Evolutionary conservation across 2,113 vertebrate species (phyloP).

Genomic region (Enhydra lutris): DNA sequence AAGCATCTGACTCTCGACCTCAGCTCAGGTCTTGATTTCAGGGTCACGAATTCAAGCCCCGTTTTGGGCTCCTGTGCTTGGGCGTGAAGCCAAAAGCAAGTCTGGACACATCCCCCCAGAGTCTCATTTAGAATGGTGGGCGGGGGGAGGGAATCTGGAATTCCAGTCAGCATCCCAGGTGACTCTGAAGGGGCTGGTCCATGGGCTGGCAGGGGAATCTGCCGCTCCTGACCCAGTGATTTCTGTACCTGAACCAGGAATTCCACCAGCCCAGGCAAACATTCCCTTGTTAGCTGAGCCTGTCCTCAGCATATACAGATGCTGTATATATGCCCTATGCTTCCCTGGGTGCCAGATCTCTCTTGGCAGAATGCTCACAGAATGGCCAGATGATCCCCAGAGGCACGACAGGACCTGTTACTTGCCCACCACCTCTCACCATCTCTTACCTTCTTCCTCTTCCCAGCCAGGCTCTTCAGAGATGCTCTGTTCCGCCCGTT

Average conservation of each 20-base stretch:
- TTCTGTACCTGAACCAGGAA: not conserved
- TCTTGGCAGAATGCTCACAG: not conserved
- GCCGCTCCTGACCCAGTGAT: not conserved
- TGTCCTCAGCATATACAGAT: not conserved
- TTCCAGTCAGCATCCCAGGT: not conserved
- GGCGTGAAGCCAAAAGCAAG: not conserved
- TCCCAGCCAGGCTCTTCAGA: conserved; percentile 92
- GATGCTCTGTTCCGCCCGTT: conserved; percentile 91
- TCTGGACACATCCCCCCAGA: not conserved
- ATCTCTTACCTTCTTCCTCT: conserved; percentile 91
- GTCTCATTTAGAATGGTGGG: not conserved
- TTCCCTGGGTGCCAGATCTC: not conserved
- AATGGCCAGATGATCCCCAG: not conserved
- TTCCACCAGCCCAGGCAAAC: not conserved
- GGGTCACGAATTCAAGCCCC: not conserved
- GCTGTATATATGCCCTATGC: not conserved
- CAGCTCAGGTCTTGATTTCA: not conserved
- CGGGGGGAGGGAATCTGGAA: not conserved
- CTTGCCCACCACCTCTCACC: not conserved
- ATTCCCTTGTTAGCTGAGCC: not conserved
- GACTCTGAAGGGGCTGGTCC: not conserved
- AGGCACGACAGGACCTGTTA: not conserved
- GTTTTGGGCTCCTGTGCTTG: not conserved
- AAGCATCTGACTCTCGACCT: not conserved
- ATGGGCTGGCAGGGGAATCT: not conserved